These are phyloP conservation scores for Drosophila nigromelanica DNA, from an alignment of 1,140 invertebrate genomes.

Conservation along the genomic window DNA sequence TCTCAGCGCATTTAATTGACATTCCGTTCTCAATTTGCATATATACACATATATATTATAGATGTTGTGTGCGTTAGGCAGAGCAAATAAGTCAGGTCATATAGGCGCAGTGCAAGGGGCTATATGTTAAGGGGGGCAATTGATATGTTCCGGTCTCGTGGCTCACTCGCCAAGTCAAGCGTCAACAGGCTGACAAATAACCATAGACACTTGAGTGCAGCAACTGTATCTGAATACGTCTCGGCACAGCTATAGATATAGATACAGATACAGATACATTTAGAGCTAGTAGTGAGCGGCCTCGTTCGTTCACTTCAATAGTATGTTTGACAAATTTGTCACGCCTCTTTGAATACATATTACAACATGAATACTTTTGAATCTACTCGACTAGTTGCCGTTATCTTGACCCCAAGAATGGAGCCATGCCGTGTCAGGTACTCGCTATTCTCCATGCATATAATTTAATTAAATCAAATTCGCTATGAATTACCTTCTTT, in stretches of 20 bases:
- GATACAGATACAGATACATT: constrained; percentile 34
- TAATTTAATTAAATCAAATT: constrained; percentile 68
- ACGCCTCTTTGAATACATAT: constrained; percentile 41
- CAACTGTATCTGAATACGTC: constrained; percentile 15
- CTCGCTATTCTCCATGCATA: constrained; percentile 8
- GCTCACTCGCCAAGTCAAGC: constrained; percentile 44
- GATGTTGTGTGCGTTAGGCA: constrained; percentile 4
- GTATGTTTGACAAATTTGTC: constrained; percentile 52
- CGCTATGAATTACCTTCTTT: constrained; percentile 32
- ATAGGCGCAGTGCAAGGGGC: constrained; percentile 19
- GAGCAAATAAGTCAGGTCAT: constrained; percentile 58
- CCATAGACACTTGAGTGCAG: constrained; percentile 19
- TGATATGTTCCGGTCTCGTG: constrained; percentile 74
- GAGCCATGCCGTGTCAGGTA: constrained; percentile 37
- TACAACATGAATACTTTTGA: constrained; percentile 4
- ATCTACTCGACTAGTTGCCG: neutral
- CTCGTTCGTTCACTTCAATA: constrained; percentile 32
- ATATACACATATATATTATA: constrained; percentile 13
- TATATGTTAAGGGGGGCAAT: constrained; percentile 44
- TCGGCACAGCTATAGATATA: constrained; percentile 9
- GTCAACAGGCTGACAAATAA: constrained; percentile 50
- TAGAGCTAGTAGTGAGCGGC: neutral
- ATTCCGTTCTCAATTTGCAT: constrained; percentile 47
- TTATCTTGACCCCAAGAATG: constrained; percentile 15
- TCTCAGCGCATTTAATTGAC: constrained; percentile 59